phyloP scores from a whole-genome alignment of 2,888 invertebrate species.

The Lottia scabra region DNA sequence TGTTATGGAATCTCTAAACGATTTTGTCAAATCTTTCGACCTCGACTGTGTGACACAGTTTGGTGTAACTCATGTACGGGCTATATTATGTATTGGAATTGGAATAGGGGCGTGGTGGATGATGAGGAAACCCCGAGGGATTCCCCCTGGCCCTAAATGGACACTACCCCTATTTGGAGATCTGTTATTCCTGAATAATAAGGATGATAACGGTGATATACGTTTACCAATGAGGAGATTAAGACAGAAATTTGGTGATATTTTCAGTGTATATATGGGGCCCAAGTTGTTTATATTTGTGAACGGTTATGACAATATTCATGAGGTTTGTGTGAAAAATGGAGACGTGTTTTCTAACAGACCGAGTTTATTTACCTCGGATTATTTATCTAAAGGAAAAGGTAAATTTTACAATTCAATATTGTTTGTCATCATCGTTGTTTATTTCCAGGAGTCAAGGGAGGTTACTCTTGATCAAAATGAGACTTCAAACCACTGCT shows the following conservation, averaged over 20 bases:
- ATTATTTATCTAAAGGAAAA: neutral
- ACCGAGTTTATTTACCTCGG: conserved; percentile 29
- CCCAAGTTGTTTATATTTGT: conserved; percentile 35
- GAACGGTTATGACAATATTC: conserved; percentile 38
- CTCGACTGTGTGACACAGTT: no score
- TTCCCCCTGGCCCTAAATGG: conserved; percentile 11
- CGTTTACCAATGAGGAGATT: conserved; percentile 30
- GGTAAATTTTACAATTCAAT: conserved; percentile 1
- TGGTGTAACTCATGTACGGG: no score
- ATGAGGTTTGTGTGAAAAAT: conserved; percentile 41
- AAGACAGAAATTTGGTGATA: conserved; percentile 40
- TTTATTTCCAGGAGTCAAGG: no score
- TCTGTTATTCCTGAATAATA: conserved; percentile 1
- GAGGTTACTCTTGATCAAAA: no score
- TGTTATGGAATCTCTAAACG: no score
- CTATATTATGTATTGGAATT: neutral
- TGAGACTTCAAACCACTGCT: no score
- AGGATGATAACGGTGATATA: conserved; percentile 12
- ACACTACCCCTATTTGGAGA: conserved; percentile 10
- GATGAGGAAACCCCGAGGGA: conserved; percentile 7
- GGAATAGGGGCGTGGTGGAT: neutral
- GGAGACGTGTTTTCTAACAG: conserved; percentile 37
- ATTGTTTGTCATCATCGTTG: no score
- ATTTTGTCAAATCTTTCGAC: no score
- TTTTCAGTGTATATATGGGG: conserved; percentile 41